Percentiles rank a stretch among this genome's conserved stretches.
These are phyloP conservation scores for Parochlus steinenii DNA, from an alignment of 2,888 invertebrate genomes.

Conservation along the genomic window DNA sequence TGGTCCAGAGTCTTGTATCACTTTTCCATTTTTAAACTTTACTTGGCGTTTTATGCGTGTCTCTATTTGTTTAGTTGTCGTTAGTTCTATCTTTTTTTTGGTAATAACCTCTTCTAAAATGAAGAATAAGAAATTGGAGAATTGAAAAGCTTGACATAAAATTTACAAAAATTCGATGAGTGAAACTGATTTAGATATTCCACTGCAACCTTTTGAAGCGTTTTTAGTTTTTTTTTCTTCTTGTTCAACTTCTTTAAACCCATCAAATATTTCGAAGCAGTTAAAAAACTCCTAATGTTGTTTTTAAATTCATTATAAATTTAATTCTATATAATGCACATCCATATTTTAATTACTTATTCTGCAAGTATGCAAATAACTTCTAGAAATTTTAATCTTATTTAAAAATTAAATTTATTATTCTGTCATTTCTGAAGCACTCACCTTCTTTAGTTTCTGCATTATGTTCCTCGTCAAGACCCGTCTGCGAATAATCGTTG, in stretches of 20 bases:
- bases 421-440: slow-evolving; percentile 17
- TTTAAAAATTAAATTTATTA: neutral
- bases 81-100: slow-evolving; percentile 75
- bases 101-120: slow-evolving; percentile 83
- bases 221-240: too few species aligned
- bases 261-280: too few species aligned
- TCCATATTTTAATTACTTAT: slow-evolving; percentile 12
- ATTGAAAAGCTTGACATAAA: neutral
- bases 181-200: slow-evolving; percentile 6
- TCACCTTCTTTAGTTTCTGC: slow-evolving; percentile 81
- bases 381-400: slow-evolving; percentile 5
- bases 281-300: too few species aligned
- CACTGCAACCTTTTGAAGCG: slow-evolving; percentile 2
- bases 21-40: slow-evolving; percentile 77
- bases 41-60: slow-evolving; percentile 79
- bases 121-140: slow-evolving; percentile 1
- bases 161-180: slow-evolving; percentile 3
- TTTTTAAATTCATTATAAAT: too few species aligned
- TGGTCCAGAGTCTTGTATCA: slow-evolving; percentile 78
- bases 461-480: slow-evolving; percentile 58
- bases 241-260: too few species aligned
- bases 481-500: slow-evolving; percentile 35
- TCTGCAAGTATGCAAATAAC: slow-evolving; percentile 11
- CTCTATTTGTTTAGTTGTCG: slow-evolving; percentile 80
- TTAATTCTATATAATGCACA: neutral